phyloP scores from a whole-genome alignment of 2,797 vertebrate genomes.

The Sebastes cheni region DNA sequence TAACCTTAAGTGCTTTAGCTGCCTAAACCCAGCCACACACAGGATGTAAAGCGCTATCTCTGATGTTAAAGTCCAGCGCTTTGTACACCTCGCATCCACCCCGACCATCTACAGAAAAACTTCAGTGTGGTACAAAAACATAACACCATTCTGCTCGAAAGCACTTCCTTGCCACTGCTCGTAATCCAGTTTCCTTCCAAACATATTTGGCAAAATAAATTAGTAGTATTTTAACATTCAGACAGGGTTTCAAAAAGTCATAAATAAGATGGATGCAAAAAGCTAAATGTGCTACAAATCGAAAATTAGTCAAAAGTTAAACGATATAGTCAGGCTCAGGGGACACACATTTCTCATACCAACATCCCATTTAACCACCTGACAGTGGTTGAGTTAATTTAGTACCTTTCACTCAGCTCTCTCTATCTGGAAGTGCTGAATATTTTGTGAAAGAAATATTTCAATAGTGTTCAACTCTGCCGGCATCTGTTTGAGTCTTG shows the following conservation, averaged over 20 bases:
- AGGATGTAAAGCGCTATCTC: not conserved
- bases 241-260: not conserved
- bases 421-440: not conserved
- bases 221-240: not conserved
- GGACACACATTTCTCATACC: not conserved
- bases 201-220: not conserved
- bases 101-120: not conserved
- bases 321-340: not conserved
- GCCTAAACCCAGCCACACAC: not conserved
- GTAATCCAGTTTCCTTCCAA: not conserved
- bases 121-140: not conserved
- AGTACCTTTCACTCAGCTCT: not conserved
- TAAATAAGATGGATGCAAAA: not conserved
- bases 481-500: constrained; percentile 5
- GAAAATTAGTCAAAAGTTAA: not conserved
- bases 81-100: not conserved
- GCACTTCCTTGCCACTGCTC: not conserved
- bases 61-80: not conserved
- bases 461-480: not conserved
- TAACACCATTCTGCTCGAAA: not conserved
- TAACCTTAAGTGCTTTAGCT: not conserved
- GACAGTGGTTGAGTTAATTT: not conserved
- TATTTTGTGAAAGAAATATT: not conserved
- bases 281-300: not conserved
- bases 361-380: not conserved